Evolutionary conservation across 2,113 vertebrate species (phyloP).

Genomic region (Epinephelus lanceolatus): DNA sequence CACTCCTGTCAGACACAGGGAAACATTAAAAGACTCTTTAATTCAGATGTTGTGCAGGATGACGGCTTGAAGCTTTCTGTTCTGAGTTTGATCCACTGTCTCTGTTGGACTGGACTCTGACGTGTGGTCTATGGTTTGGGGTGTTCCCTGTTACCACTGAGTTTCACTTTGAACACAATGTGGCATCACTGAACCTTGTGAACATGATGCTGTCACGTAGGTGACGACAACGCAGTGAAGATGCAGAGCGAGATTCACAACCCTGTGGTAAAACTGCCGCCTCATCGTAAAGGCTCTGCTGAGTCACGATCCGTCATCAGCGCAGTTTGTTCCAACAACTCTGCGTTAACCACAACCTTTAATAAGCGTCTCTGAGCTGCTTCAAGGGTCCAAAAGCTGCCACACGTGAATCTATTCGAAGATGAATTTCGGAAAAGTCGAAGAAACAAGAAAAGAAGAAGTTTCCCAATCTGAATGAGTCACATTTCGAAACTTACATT

Average conservation of each 20-base stretch:
- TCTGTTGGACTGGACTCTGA: background rate
- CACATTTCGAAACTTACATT: constrained; percentile 32
- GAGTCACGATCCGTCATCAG: background rate
- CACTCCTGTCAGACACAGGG: background rate
- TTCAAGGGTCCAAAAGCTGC: background rate
- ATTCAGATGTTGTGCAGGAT: background rate
- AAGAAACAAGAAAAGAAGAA: background rate
- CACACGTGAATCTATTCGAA: background rate
- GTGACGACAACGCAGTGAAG: background rate
- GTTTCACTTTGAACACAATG: constrained; percentile 9
- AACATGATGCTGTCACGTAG: background rate
- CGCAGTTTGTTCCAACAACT: background rate
- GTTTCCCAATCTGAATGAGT: background rate
- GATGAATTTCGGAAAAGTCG: background rate
- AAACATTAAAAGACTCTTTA: background rate
- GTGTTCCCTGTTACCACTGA: rapidly evolving
- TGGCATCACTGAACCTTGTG: background rate
- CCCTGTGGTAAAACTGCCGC: background rate
- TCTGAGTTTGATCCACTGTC: no score
- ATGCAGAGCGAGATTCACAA: background rate
- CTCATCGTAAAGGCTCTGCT: background rate
- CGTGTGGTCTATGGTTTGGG: constrained; percentile 24
- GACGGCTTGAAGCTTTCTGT: background rate
- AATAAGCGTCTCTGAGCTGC: background rate
- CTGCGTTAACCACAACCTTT: background rate